phyloP scores from a whole-genome alignment of 2,797 vertebrate genomes.

The Pachyuromys duprasi region DNA sequence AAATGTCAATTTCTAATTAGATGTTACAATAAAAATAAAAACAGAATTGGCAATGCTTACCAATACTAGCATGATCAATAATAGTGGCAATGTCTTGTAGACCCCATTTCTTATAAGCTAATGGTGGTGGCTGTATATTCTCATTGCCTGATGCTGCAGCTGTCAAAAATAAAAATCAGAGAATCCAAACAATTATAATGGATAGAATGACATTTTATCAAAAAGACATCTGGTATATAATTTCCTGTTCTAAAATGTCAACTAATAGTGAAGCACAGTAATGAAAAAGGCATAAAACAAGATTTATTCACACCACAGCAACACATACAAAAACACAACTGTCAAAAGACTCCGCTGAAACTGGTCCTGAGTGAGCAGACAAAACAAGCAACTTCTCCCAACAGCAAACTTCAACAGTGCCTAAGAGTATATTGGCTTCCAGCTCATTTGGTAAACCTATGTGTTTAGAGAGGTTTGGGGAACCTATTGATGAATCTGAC shows the following conservation, averaged over 20 bases:
- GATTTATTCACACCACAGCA: not conserved
- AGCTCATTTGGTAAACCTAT: not conserved
- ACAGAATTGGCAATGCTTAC: conserved; percentile 87
- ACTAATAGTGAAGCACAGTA: not conserved
- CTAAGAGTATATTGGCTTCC: not conserved
- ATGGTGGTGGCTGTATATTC: conserved; percentile 95
- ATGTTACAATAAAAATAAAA: not conserved
- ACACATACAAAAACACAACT: not conserved
- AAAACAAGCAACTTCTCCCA: not conserved
- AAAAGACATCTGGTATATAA: conserved; percentile 14
- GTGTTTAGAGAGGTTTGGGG: conserved; percentile 1
- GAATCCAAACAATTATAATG: not conserved
- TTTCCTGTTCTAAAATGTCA: conserved; percentile 45
- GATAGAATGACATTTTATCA: conserved; percentile 18
- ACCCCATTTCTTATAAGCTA: conserved; percentile 99
- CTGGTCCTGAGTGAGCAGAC: not conserved
- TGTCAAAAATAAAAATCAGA: conserved; percentile 84
- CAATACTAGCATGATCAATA: conserved; percentile 96
- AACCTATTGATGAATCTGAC: not conserved
- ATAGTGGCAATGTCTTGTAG: conserved; percentile 96
- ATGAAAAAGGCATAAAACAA: not conserved
- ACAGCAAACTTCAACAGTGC: not conserved
- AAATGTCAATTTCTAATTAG: not conserved
- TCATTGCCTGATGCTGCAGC: conserved; percentile 98
- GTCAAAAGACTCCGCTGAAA: not conserved